Percentiles rank a stretch among this genome's conserved stretches.
phyloP scores from a whole-genome alignment of 2,888 invertebrate species.

The Drosophila emarginata region DNA sequence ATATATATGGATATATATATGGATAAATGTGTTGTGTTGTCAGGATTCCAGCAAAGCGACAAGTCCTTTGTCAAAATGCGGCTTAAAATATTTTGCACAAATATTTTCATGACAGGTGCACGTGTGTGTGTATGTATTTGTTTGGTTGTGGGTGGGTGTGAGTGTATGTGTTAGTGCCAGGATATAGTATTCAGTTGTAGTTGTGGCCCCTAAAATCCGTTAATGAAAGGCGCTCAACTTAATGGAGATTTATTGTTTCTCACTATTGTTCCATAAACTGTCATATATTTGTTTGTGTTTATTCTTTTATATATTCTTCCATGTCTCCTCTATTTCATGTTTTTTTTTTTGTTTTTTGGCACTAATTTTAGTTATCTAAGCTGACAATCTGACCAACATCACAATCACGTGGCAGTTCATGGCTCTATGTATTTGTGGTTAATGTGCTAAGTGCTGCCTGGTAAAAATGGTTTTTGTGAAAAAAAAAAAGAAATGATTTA shows the following conservation, averaged over 20 bases:
- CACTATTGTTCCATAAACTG: slow-evolving; percentile 20
- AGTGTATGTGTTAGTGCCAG: not conserved
- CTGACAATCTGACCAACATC: not conserved
- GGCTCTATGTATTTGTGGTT: not conserved
- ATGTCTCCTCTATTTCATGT: not conserved
- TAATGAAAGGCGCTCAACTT: slow-evolving; percentile 69
- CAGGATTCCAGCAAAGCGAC: slow-evolving; percentile 21
- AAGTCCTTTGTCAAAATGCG: slow-evolving; percentile 68
- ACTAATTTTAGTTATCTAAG: slow-evolving; percentile 1
- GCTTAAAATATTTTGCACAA: slow-evolving; percentile 72
- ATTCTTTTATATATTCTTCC: not conserved
- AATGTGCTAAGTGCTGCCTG: slow-evolving; percentile 7
- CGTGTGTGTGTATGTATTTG: not conserved
- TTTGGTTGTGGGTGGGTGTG: not conserved
- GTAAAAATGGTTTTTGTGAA: slow-evolving; percentile 11
- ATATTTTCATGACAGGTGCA: slow-evolving; percentile 72
- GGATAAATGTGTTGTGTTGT: slow-evolving; percentile 11
- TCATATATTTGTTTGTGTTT: not conserved
- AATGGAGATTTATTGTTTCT: slow-evolving; percentile 72
- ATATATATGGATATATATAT: not conserved
- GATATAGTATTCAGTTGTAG: not conserved
- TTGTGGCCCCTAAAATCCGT: slow-evolving; percentile 47
- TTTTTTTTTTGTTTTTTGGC: not conserved
- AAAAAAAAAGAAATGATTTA: slow-evolving; percentile 11
- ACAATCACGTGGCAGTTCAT: slow-evolving; percentile 1